Percentiles rank a stretch among this genome's conserved stretches.
phyloP scores from a whole-genome alignment of 2,888 invertebrate genomes.

The Hecatera dysodea region DNA sequence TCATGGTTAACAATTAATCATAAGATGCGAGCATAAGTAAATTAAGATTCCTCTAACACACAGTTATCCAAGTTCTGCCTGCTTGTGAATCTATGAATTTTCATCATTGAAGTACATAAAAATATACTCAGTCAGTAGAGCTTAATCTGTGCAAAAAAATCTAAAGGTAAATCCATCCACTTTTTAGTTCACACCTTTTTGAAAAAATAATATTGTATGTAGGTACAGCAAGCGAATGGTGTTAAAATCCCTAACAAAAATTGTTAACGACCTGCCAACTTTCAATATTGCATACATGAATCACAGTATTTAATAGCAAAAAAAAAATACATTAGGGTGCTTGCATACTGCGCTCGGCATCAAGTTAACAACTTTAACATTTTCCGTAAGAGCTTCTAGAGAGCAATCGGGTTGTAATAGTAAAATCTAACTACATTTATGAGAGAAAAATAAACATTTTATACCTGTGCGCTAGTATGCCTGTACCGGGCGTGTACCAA shows the following conservation, averaged over 20 bases:
- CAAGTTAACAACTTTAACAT: slow-evolving; percentile 34
- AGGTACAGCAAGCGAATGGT: background rate
- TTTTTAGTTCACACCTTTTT: background rate
- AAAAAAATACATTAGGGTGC: slow-evolving; percentile 30
- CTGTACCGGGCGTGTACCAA: background rate
- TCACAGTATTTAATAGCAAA: slow-evolving; percentile 29
- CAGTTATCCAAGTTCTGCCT: background rate
- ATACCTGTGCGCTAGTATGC: slow-evolving; percentile 20
- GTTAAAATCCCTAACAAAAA: slow-evolving; percentile 33
- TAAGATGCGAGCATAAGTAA: background rate
- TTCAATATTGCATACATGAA: slow-evolving; percentile 52
- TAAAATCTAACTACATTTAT: slow-evolving; percentile 45
- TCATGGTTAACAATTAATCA: background rate
- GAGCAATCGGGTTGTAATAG: slow-evolving; percentile 41
- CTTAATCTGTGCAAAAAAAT: background rate
- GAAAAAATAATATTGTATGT: too few species aligned
- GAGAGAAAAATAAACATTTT: slow-evolving; percentile 42
- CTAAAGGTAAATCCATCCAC: background rate
- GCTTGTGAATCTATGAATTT: background rate
- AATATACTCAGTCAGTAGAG: background rate
- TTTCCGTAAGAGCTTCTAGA: slow-evolving; percentile 35
- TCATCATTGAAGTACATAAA: background rate
- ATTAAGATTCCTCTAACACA: background rate
- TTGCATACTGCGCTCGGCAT: slow-evolving; percentile 22
- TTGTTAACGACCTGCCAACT: slow-evolving; percentile 33